Conservation (phyloP, 2,888 invertebrate genomes). For the Stratiomys singularior region DNA sequence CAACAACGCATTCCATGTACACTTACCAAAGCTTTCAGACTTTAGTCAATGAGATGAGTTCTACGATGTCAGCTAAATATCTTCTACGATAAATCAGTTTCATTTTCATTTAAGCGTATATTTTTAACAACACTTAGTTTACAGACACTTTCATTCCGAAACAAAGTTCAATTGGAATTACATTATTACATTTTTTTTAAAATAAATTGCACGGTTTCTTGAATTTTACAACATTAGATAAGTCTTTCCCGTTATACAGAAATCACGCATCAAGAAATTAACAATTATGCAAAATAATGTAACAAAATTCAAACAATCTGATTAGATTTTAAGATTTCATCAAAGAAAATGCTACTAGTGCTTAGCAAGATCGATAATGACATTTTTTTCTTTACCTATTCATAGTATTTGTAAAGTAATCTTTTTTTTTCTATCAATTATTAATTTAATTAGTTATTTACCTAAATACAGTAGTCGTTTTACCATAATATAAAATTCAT, state of each 20-base stretch:
- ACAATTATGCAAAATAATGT: background rate
- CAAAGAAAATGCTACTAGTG: slow-evolving; percentile 13
- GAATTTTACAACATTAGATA: slow-evolving; percentile 17
- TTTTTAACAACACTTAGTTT: slow-evolving; percentile 42
- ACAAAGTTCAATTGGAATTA: slow-evolving; percentile 26
- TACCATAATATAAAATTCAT: slow-evolving; percentile 35
- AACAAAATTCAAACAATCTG: background rate
- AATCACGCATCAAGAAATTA: background rate
- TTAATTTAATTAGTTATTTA: slow-evolving; percentile 27
- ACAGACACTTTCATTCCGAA: slow-evolving; percentile 39
- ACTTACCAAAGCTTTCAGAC: too few relatives aligned
- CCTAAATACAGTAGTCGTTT: slow-evolving; percentile 24
- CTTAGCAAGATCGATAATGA: slow-evolving; percentile 27
- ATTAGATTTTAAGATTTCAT: background rate
- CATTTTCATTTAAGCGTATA: slow-evolving; percentile 39
- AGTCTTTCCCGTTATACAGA: background rate
- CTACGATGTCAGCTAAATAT: too few relatives aligned
- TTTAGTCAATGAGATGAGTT: too few relatives aligned
- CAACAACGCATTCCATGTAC: too few relatives aligned
- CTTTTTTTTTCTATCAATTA: background rate
- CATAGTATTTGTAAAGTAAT: slow-evolving; percentile 2
- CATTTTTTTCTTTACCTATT: background rate
- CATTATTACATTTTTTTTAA: slow-evolving; percentile 26
- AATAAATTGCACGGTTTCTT: slow-evolving; percentile 29
- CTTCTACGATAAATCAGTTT: background rate